These are phyloP conservation scores for Torymus auratus DNA, from an alignment of 2,888 invertebrate species.

Conservation along the genomic window DNA sequence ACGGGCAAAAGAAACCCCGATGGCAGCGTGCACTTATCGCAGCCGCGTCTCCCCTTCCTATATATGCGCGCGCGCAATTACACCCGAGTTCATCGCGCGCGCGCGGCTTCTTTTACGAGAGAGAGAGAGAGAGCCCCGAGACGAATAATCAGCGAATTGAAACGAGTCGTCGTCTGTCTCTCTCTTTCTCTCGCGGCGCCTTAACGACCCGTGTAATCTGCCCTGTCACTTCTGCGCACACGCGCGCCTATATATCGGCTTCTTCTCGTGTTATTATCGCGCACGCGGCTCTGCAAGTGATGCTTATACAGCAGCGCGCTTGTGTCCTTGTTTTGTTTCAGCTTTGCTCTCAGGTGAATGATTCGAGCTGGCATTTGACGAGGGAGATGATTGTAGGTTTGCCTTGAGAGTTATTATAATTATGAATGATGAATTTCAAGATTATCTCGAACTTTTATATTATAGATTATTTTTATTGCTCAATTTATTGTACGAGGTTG, in stretches of 20 bases:
- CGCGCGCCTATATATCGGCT: neutral
- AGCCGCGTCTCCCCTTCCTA: slow-evolving; percentile 21
- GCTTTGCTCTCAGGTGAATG: neutral
- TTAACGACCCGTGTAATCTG: slow-evolving; percentile 51
- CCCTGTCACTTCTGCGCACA: slow-evolving; percentile 17
- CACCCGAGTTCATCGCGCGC: slow-evolving; percentile 60
- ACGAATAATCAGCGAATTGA: slow-evolving; percentile 59
- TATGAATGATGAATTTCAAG: too few species aligned
- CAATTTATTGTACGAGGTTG: too few species aligned
- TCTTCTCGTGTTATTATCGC: slow-evolving; percentile 8
- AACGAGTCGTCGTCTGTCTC: neutral
- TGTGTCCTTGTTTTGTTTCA: neutral
- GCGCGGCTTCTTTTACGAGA: slow-evolving; percentile 60
- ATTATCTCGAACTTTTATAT: too few species aligned
- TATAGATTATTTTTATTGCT: too few species aligned
- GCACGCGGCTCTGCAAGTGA: too few species aligned
- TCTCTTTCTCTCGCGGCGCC: neutral
- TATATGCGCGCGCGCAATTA: slow-evolving; percentile 20
- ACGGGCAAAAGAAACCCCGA: too few species aligned
- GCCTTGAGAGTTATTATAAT: too few species aligned
- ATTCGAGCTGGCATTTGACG: too few species aligned
- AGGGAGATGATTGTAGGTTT: too few species aligned
- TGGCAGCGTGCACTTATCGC: neutral
- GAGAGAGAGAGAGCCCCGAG: slow-evolving; percentile 35
- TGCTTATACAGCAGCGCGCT: too few species aligned